Evolutionary conservation across 1,140 invertebrate genomes (phyloP).

Genomic region (Daktulosphaira vitifoliae): DNA sequence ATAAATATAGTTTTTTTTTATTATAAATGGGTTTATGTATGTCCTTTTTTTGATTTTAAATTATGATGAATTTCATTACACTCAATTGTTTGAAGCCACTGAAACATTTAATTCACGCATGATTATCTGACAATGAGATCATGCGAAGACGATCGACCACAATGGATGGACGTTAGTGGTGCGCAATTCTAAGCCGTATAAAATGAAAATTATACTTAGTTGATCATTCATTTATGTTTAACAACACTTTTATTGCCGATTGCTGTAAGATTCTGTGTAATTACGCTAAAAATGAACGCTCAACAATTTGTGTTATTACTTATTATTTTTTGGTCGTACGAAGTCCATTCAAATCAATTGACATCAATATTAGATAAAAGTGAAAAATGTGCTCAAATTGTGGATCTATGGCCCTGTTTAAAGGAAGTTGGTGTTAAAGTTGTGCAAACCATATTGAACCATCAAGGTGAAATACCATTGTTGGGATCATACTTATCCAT

Average conservation of each 20-base stretch:
- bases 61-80: too few species aligned
- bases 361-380: neutral
- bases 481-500: neutral
- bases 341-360: neutral
- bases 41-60: too few species aligned
- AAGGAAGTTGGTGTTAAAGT: neutral
- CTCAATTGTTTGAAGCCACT: too few species aligned
- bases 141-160: too few species aligned
- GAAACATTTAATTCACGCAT: too few species aligned
- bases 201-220: too few species aligned
- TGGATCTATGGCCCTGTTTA: neutral
- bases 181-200: too few species aligned
- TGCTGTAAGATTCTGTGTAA: neutral
- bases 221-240: neutral
- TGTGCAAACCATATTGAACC: neutral
- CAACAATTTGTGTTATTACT: neutral
- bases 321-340: neutral
- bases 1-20: too few species aligned
- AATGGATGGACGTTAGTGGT: too few species aligned
- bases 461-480: constrained; percentile 12
- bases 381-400: neutral
- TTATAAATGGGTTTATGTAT: too few species aligned
- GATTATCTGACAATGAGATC: too few species aligned
- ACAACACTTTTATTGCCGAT: neutral
- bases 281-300: neutral